phyloP scores from a whole-genome alignment of 2,888 invertebrate genomes.

The Chesias legatella region DNA sequence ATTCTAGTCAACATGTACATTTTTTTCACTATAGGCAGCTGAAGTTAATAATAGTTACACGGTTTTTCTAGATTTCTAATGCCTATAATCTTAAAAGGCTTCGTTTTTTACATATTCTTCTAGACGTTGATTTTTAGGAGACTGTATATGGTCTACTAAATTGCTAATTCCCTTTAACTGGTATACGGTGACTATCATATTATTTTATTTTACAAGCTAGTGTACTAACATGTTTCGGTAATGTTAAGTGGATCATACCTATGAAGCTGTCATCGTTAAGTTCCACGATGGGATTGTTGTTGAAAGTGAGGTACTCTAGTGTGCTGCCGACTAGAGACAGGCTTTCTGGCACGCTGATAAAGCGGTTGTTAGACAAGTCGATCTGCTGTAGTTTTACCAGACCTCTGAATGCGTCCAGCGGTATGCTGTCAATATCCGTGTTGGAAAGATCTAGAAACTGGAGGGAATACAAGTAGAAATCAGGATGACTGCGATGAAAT shows the following conservation, averaged over 20 bases:
- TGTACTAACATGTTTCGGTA: no score
- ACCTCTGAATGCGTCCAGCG: conserved; percentile 73
- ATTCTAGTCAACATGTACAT: no score
- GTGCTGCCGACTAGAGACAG: conserved; percentile 75
- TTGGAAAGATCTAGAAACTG: conserved; percentile 80
- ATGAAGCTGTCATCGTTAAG: conserved; percentile 81
- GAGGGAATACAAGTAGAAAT: neutral
- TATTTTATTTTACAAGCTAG: neutral
- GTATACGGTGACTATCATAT: no score
- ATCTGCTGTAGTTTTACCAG: conserved; percentile 75
- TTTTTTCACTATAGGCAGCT: no score
- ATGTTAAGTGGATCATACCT: conserved; percentile 53
- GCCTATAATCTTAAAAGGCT: no score
- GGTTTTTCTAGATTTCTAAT: no score
- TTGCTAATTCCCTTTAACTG: no score
- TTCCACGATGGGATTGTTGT: conserved; percentile 81
- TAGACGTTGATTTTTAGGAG: no score
- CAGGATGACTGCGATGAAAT: neutral
- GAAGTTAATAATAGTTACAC: no score
- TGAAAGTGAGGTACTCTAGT: conserved; percentile 80
- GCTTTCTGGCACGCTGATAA: conserved; percentile 80
- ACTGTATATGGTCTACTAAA: no score
- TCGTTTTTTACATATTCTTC: no score
- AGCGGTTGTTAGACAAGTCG: conserved; percentile 81
- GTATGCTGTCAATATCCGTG: conserved; percentile 80